Conservation (phyloP, 2,888 invertebrate species). For the Scaeva pyrastri region DNA sequence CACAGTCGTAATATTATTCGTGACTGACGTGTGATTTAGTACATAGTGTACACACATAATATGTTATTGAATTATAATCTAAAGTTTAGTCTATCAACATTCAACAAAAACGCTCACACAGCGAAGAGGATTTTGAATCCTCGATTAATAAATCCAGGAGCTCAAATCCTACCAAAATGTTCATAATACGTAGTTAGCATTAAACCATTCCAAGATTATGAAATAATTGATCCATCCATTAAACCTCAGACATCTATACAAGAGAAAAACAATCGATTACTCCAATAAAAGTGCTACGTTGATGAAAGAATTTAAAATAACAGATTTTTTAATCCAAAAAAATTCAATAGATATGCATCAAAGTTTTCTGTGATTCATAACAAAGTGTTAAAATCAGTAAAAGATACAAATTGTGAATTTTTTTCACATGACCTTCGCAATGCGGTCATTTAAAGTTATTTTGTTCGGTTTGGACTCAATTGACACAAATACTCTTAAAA, state of each 20-base stretch:
- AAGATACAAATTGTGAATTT: constrained; percentile 3
- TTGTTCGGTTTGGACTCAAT: constrained; percentile 7
- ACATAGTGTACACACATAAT: too few species aligned
- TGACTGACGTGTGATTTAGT: constrained; percentile 7
- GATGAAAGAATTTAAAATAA: not conserved
- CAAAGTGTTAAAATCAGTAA: not conserved
- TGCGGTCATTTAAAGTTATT: constrained; percentile 5
- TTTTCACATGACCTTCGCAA: constrained; percentile 3
- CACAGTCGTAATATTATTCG: constrained; percentile 11
- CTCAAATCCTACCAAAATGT: not conserved
- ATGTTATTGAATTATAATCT: not conserved
- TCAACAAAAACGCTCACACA: not conserved
- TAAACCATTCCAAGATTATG: constrained; percentile 7
- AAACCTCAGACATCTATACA: not conserved
- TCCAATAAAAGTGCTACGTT: constrained; percentile 6
- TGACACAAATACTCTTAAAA: not conserved
- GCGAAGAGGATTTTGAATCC: constrained; percentile 10
- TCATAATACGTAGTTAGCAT: not conserved
- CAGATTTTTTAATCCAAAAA: not conserved
- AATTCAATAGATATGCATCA: not conserved
- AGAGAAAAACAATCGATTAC: not conserved
- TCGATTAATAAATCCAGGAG: not conserved
- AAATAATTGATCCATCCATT: not conserved
- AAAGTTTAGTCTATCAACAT: constrained; percentile 1
- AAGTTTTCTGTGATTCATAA: constrained; percentile 5